A percentile compares a stretch with the other conserved stretches of the same genome.
These are phyloP conservation scores for Hippolais icterina DNA, from an alignment of 2,113 vertebrate genomes.

Conservation along the genomic window DNA sequence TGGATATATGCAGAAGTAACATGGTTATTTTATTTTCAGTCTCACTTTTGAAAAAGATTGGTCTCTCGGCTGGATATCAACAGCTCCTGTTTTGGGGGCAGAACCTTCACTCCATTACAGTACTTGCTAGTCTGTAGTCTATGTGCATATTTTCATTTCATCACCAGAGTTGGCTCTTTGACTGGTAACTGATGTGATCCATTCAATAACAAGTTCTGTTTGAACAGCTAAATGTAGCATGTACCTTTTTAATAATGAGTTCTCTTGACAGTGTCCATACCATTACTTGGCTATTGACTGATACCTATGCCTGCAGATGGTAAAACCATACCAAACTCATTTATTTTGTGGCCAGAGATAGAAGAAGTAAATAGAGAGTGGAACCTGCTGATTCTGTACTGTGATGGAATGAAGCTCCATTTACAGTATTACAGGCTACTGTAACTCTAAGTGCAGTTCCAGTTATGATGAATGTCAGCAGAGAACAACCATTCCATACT, in stretches of 20 bases:
- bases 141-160: background rate
- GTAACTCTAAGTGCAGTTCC: background rate
- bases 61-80: background rate
- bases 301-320: conserved; percentile 43
- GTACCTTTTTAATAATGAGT: conserved; percentile 58
- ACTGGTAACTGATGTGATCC: conserved; percentile 39
- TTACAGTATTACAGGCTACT: background rate
- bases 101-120: background rate
- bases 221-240: conserved; percentile 61
- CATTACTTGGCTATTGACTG: conserved; percentile 44
- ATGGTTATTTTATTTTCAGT: background rate
- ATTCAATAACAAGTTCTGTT: conserved; percentile 43
- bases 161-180: conserved; percentile 14
- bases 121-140: background rate
- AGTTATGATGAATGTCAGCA: background rate
- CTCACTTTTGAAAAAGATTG: background rate
- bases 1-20: background rate
- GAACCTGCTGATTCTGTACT: background rate
- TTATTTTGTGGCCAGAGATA: conserved; percentile 21
- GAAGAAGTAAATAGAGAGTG: conserved; percentile 21
- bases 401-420: background rate
- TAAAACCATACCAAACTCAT: conserved; percentile 42
- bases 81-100: background rate
- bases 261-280: conserved; percentile 53
- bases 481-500: background rate